Percentiles rank a stretch among this genome's conserved stretches.
Evolutionary conservation across 2,797 vertebrate species (phyloP).

Genomic region (Oceanodroma leucorhoa): DNA sequence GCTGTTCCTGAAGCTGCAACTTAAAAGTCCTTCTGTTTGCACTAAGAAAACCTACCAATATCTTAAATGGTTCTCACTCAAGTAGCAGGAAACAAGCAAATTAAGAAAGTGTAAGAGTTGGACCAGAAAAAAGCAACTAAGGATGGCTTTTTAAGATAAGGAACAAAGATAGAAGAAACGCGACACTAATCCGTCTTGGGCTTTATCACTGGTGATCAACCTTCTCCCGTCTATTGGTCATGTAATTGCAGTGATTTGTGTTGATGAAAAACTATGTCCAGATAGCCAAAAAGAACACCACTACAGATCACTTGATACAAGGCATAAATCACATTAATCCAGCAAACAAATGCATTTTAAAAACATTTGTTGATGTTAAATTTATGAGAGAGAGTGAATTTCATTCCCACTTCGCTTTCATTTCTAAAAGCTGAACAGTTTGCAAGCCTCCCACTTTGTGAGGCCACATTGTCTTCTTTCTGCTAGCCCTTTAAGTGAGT

Average conservation of each 20-base stretch:
- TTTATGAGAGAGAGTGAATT: slow-evolving; percentile 49
- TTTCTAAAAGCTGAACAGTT: slow-evolving; percentile 30
- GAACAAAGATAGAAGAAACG: slow-evolving; percentile 80
- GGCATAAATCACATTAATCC: slow-evolving; percentile 3
- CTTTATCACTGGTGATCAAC: slow-evolving; percentile 79
- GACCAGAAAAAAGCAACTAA: slow-evolving; percentile 48
- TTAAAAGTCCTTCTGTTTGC: background rate
- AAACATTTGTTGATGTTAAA: slow-evolving; percentile 32
- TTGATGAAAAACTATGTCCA: slow-evolving; percentile 84
- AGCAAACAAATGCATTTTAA: slow-evolving; percentile 13
- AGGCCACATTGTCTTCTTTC: slow-evolving; percentile 69
- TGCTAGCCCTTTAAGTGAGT: slow-evolving; percentile 63
- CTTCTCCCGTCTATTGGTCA: slow-evolving; percentile 79
- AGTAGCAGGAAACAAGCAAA: slow-evolving; percentile 42
- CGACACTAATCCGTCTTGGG: slow-evolving; percentile 72
- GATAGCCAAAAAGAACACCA: slow-evolving; percentile 81
- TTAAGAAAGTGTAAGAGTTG: background rate
- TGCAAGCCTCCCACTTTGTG: slow-evolving; percentile 13
- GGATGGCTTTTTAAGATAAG: slow-evolving; percentile 85
- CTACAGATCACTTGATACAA: slow-evolving; percentile 75
- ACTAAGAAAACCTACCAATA: background rate
- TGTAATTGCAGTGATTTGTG: slow-evolving; percentile 89
- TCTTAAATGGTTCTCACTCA: background rate
- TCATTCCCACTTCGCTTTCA: slow-evolving; percentile 22
- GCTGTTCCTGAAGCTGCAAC: background rate